These are phyloP conservation scores for Eupeodes luniger DNA, from an alignment of 2,888 invertebrate species.

Conservation along the genomic window DNA sequence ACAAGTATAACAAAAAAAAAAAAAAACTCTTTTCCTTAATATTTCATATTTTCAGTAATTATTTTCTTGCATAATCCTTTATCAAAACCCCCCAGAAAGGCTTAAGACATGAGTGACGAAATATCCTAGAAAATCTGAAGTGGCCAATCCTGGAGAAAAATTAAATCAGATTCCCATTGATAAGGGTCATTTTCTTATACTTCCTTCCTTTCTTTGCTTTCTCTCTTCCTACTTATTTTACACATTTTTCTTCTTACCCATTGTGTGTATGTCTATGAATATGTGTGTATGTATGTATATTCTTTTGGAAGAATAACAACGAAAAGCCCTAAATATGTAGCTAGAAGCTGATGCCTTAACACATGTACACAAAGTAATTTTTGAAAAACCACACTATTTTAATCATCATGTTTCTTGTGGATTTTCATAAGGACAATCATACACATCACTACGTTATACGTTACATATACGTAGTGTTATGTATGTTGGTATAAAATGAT, in stretches of 20 bases:
- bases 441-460: not conserved
- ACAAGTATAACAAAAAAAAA: not conserved
- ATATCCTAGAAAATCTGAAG: conserved; percentile 59
- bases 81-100: conserved; percentile 42
- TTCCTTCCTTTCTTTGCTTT: not conserved
- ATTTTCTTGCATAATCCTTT: conserved; percentile 71
- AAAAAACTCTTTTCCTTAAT: conserved; percentile 49
- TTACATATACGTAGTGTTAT: no score
- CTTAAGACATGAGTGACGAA: conserved; percentile 72
- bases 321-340: conserved; percentile 50
- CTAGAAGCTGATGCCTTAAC: conserved; percentile 9
- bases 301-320: conserved; percentile 21
- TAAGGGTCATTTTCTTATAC: conserved; percentile 66
- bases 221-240: no score
- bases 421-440: conserved; percentile 50
- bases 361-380: conserved; percentile 63
- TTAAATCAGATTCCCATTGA: conserved; percentile 64
- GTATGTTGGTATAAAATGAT: no score
- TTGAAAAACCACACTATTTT: conserved; percentile 73
- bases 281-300: not conserved
- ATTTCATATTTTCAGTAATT: conserved; percentile 69
- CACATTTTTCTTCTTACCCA: not conserved
- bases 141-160: conserved; percentile 64
- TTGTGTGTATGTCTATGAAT: not conserved
- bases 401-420: conserved; percentile 74